phyloP scores from a whole-genome alignment of 2,797 vertebrate genomes.

The Moxostoma hubbsi region DNA sequence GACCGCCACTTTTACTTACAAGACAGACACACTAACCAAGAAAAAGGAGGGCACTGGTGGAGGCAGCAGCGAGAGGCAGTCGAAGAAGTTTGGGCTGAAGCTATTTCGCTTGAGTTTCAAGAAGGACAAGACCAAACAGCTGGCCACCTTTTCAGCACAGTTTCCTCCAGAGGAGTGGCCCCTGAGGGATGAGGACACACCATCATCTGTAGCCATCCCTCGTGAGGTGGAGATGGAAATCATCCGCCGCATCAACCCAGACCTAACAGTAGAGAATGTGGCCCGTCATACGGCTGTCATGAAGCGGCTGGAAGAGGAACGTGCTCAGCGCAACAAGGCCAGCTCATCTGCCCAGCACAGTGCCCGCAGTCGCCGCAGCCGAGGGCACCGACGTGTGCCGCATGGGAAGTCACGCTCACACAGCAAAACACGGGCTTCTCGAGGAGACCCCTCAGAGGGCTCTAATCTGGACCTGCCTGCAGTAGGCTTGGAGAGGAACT shows the following conservation, averaged over 20 bases:
- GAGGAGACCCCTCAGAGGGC: slow-evolving; percentile 93
- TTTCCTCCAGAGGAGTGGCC: slow-evolving; percentile 99
- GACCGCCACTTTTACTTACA: slow-evolving; percentile 92
- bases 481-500: slow-evolving; percentile 87
- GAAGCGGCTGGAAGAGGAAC: slow-evolving; percentile 98
- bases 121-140: slow-evolving; percentile 97
- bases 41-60: slow-evolving; percentile 86
- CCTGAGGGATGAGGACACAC: slow-evolving; percentile 92
- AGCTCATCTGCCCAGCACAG: slow-evolving; percentile 94
- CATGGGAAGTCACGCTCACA: slow-evolving; percentile 97
- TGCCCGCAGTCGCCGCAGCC: slow-evolving; percentile 90
- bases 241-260: slow-evolving; percentile 96
- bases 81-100: slow-evolving; percentile 96
- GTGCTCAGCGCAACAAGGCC: slow-evolving; percentile 92
- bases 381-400: slow-evolving; percentile 89
- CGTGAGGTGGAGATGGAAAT: slow-evolving; percentile 99
- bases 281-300: slow-evolving; percentile 97
- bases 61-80: slow-evolving; percentile 86
- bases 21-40: slow-evolving; percentile 96
- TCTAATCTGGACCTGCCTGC: slow-evolving; percentile 90
- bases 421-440: slow-evolving; percentile 93
- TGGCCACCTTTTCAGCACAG: slow-evolving; percentile 97
- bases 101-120: slow-evolving; percentile 98
- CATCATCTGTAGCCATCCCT: slow-evolving; percentile 88
- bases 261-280: slow-evolving; percentile 98